A percentile compares a stretch with the other conserved stretches of the same genome.
Conservation (phyloP, 2,113 vertebrate genomes). For the Leptocoma aspasia region DNA sequence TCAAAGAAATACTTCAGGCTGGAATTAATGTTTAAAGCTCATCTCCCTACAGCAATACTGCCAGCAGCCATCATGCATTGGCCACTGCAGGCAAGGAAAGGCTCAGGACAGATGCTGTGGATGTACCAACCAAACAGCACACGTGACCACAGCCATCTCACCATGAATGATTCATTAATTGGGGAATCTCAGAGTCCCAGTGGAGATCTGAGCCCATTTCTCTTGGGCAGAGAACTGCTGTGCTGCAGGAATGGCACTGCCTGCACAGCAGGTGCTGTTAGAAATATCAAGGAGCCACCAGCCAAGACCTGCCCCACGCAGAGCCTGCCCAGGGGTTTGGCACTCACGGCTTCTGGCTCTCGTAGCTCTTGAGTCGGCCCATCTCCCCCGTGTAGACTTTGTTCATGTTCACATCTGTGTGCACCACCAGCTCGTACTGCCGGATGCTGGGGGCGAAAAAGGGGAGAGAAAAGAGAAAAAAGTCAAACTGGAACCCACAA, state of each 20-base stretch:
- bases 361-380: constrained; percentile 93
- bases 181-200: not conserved
- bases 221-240: not conserved
- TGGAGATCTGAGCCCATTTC: not conserved
- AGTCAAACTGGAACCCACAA: not conserved
- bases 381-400: constrained; percentile 91
- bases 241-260: not conserved
- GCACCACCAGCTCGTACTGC: constrained; percentile 91
- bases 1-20: not conserved
- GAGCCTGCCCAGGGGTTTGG: not conserved
- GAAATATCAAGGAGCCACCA: not conserved
- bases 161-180: not conserved
- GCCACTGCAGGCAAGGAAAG: not conserved
- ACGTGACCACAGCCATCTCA: not conserved
- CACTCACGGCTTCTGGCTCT: constrained; percentile 96
- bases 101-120: not conserved
- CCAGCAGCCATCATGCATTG: not conserved
- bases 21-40: not conserved
- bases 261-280: accelerated
- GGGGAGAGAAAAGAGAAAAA: not conserved
- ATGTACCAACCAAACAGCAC: not conserved
- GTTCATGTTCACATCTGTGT: constrained; percentile 82
- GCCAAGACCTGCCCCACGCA: accelerated
- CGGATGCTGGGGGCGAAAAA: constrained; percentile 80
- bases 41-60: not conserved